Base-by-base conservation (phyloP, 2,888 invertebrate genomes). In the Megastigmus dorsalis region DNA sequence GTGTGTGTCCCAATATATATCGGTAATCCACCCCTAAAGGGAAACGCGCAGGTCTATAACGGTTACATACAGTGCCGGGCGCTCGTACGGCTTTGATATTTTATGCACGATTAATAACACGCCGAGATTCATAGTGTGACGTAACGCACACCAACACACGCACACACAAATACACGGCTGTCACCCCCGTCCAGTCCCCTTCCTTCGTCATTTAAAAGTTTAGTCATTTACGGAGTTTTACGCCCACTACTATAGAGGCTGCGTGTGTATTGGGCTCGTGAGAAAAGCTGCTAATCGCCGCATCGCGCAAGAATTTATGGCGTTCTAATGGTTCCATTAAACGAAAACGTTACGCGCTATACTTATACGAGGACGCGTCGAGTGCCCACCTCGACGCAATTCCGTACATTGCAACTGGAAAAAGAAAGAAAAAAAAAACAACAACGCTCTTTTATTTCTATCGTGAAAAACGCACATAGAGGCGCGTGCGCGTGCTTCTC, bases 61-160 rank as follows among this genome's bases (percentile, higher is more conserved):
- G 1, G 28, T 52, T 28, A 10, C n/a, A 41, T 15, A 15, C 15
- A 41, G 18, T 23, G 38, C 38, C 1, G 10, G 20, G 1, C 36
- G 6, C 50, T 2, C 15, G 10, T n/a, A 13, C 5, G 10, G 26
- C 18, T 13, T 50, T 38, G 15, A 63, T 48, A 76, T 71, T 75
- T 74, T 74, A 75, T 62, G 77, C 77, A 50, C 73, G 74, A 79
- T 78, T 79, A 79, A 74, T 77, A 77, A 74, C 75, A 67, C 60
- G 68, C 55, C 76, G 71, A 75, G 75, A 75, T 75, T 74, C 78
- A 74, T 76, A n/a, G n/a, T 63, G 76, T 57, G 60, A 62, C 33
- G 50, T 63, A 71, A 43, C 72, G 68, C 77, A 74, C 36, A 15
- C 30, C 45, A 18, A 43, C 48, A 5, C 26, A 41, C 9, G 2